A percentile compares a stretch with the other conserved stretches of the same genome.
phyloP scores from a whole-genome alignment of 2,113 vertebrate species.

The Oncorhynchus keta region DNA sequence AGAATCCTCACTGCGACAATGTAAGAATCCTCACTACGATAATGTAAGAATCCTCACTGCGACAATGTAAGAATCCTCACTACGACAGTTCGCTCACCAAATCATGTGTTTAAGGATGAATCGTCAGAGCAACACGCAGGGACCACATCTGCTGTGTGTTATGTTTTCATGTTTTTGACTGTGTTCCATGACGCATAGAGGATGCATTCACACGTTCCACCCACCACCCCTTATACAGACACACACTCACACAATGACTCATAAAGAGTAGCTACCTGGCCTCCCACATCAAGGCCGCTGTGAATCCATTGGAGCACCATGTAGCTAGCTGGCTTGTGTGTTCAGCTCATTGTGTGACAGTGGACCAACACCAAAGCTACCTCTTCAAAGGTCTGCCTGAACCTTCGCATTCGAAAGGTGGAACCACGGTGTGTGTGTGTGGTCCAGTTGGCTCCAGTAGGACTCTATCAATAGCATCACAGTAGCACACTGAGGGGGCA shows the following conservation, averaged over 20 bases:
- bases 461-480: not conserved
- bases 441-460: not conserved
- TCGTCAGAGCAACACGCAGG: not conserved
- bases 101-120: not conserved
- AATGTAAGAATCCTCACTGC: no score
- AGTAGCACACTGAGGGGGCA: no score
- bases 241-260: no score
- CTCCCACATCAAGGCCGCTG: conserved; percentile 39
- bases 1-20: no score
- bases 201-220: no score
- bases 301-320: no score
- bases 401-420: not conserved
- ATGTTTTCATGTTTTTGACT: not conserved
- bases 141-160: not conserved
- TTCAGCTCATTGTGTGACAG: not conserved
- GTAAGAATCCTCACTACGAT: no score
- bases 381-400: not conserved
- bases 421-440: not conserved
- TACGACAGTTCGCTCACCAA: not conserved
- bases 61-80: no score
- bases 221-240: no score
- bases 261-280: not conserved
- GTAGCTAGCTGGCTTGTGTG: no score
- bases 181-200: conserved; percentile 4
- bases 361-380: not conserved